Evolutionary conservation across 2,888 invertebrate species (phyloP), one percentile per base, ranked within the genome.

Genomic region (Microplitis deprimator): DNA sequence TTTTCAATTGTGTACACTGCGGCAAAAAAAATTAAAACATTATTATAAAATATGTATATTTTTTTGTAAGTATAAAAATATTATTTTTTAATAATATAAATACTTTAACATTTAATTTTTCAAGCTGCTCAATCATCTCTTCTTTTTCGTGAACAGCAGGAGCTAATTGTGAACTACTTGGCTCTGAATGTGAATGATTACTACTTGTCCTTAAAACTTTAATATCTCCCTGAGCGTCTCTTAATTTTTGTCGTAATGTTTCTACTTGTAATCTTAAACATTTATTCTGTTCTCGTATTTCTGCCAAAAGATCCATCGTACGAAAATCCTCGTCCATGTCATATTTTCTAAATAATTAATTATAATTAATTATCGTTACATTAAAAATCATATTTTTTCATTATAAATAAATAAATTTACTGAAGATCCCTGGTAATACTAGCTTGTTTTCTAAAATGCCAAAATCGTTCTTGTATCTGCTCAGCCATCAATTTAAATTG

Each of bases 401-500:
- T 39, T 29, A 17, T 38, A 41, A 50, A 60, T 10, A 38, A 5
- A 65, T 38, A 16, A 39, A 70, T 80, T 50, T 13, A 87, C 83
- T 85, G 85, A 3, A 79, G 73, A 10, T 81, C 82, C 77, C 82
- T 83, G 8, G 79, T 69, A 60, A 86, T 85, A 8, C 76, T 80
- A 5, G 81, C 81, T 71, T 90, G 90, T 65, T 90, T 91, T 76
- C 91, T 91, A 69, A 92, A 87, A 13, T 91, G 89, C 10, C 91
- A 87, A 83, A 91, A 91, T 6, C 91, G 89, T 74, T 92, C 90
- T 84, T 94, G 93, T 17, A 96, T 90, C 82, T 96, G 95, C 85
- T 96, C 96, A 0, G 95, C 95, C 91, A 96, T 92, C 7, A 95
- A 89, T 88, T 95, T 96, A 85, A 94, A 96, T 85, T 94, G 94